Evolutionary conservation across 1,140 invertebrate species (phyloP), one percentile per base, ranked within the genome.

Genomic region (Orchestia grillus): DNA sequence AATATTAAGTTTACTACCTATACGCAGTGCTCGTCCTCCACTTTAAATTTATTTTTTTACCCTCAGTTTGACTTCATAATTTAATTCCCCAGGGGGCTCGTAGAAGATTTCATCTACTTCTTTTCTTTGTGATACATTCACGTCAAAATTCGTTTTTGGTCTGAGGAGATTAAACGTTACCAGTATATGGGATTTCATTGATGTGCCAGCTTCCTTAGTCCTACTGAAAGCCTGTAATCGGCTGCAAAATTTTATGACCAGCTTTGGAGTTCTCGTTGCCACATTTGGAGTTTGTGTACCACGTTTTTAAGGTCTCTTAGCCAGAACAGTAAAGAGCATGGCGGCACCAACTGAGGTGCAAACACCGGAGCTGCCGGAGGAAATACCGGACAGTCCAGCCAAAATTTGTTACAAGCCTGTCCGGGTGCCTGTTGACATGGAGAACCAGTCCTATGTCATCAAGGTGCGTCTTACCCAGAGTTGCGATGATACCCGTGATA

Each of bases 381-480:
- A 45, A 45, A 96, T 97, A 45, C 96, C 96, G 40, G 96, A 96
- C 96, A 96, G 96, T 91, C 96, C 96, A 28, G 96, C 95, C 95
- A 96, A 96, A 87, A 97, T 96, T 42, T 96, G 96, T 62, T 96
- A 96, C 96, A 95, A 53, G 42, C 96, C 96, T 28, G 96, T 97
- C 44, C 96, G 97, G 28, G 95, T 96, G 41, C 96, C 96, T 0
- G 91, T 99, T 97, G 98, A 98, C 97, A 97, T 98, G 95, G 98
- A 97, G 97, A 98, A 98, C 96, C 98, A 99, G 97, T 99, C 98
- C 92, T 98, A 99, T 97, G 97, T 98, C 96, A 97, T 98, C 96
- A 98, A 98, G 98, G 98, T 99, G 97, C 62, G 62, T 77, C 36
- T 1, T 28, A 77, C 36, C 36, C 11, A 36, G 28, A 77, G 47